These are phyloP conservation scores for Steinernema feltiae DNA, from an alignment of 1,140 invertebrate genomes.

Conservation along the genomic window DNA sequence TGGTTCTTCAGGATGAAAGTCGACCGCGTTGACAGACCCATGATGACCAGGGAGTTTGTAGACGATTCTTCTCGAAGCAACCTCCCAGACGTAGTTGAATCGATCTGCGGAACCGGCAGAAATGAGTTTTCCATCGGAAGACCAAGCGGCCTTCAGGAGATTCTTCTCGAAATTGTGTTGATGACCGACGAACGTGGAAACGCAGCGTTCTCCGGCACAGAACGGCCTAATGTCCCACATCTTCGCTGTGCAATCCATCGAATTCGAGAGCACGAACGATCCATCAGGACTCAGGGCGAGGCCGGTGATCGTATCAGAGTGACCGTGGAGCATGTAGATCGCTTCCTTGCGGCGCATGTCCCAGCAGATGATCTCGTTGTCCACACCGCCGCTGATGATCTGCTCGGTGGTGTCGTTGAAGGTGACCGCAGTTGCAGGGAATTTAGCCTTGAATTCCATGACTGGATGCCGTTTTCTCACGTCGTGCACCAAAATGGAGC, in stretches of 20 bases:
- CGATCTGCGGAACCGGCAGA: conserved; percentile 87
- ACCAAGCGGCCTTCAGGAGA: conserved; percentile 79
- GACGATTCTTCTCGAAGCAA: conserved; percentile 74
- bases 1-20: conserved; percentile 90
- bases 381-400: conserved; percentile 80
- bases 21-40: conserved; percentile 90
- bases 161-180: conserved; percentile 98
- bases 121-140: conserved; percentile 73
- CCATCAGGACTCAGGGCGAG: conserved; percentile 86
- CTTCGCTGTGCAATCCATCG: conserved; percentile 83
- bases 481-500: conserved; percentile 69
- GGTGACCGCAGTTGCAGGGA: conserved; percentile 78
- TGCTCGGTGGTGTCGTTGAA: conserved; percentile 95
- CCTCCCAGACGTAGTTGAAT: conserved; percentile 94
- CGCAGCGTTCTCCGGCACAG: conserved; percentile 75
- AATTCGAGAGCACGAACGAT: conserved; percentile 83
- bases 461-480: conserved; percentile 73
- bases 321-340: conserved; percentile 75
- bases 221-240: conserved; percentile 71
- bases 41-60: conserved; percentile 97
- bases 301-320: conserved; percentile 90
- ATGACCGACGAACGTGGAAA: conserved; percentile 85
- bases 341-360: conserved; percentile 84
- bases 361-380: conserved; percentile 96
- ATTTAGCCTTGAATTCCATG: conserved; percentile 70